Percentiles rank a stretch among this genome's conserved stretches.
These are phyloP conservation scores for Dendronephthya gigantea DNA, from an alignment of 64 coral and sea anemone species.

Conservation along the genomic window DNA sequence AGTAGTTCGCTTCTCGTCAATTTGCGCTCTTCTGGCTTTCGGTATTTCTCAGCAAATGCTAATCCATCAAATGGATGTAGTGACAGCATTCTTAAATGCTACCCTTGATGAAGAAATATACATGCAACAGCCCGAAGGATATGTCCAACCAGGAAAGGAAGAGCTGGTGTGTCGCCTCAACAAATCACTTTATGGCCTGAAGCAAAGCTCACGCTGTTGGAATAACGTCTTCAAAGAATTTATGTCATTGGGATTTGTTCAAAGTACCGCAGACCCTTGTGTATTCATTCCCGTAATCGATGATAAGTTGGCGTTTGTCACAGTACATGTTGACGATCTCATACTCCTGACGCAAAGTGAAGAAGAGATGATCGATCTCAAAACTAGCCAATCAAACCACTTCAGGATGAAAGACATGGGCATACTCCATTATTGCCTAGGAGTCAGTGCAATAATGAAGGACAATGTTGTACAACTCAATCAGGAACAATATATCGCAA, in stretches of 20 bases:
- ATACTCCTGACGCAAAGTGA: conserved; percentile 28
- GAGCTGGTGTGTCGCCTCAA: neutral
- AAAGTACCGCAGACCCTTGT: conserved; percentile 41
- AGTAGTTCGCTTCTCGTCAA: neutral
- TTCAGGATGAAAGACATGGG: conserved; percentile 12
- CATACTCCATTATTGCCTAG: neutral
- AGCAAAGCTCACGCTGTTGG: neutral
- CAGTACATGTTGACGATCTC: conserved; percentile 37
- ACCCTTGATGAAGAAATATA: neutral
- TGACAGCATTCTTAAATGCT: neutral
- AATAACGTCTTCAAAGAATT: neutral
- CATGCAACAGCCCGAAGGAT: neutral
- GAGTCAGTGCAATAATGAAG: neutral
- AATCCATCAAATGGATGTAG: conserved; percentile 11
- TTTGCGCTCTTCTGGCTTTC: neutral
- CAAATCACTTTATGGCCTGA: neutral
- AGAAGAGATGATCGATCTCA: conserved; percentile 12
- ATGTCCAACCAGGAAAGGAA: neutral
- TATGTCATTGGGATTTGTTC: conserved; percentile 17
- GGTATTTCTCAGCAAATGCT: neutral
- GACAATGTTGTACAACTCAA: neutral
- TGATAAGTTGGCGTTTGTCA: conserved; percentile 25
- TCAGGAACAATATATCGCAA: neutral
- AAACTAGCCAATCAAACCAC: neutral
- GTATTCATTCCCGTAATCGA: conserved; percentile 27